Evolutionary conservation across 2,888 invertebrate species (phyloP).

Genomic region (Petrolisthes manimaculis): DNA sequence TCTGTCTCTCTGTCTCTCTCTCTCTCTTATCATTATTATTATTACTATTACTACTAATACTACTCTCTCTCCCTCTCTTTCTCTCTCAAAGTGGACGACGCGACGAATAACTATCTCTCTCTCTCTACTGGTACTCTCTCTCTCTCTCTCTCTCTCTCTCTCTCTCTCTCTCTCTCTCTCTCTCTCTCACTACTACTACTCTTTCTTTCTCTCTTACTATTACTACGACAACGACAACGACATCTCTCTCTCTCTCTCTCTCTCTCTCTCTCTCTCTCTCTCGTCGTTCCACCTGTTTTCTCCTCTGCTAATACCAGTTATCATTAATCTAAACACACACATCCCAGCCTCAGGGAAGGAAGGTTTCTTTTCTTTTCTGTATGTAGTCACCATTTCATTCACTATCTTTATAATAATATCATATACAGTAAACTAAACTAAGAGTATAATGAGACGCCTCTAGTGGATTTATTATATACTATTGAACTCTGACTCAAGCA

Average conservation of each 20-base stretch:
- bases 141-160: not conserved
- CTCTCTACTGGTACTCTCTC: not conserved
- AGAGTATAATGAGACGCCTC: not conserved
- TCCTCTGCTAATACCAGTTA: not conserved
- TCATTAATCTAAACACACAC: not conserved
- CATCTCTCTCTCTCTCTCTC: constrained; percentile 3
- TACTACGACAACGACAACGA: not conserved
- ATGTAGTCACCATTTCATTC: not conserved
- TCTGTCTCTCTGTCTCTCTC: not conserved
- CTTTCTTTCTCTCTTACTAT: not conserved
- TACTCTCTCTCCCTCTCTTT: not conserved
- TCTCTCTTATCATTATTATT: not conserved
- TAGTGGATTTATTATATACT: too few relatives aligned
- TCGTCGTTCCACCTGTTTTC: not conserved
- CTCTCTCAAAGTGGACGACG: not conserved
- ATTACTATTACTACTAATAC: not conserved
- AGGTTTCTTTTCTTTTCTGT: not conserved
- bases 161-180: not conserved
- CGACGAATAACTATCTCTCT: not conserved
- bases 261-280: constrained; percentile 7
- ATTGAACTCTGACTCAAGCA: too few relatives aligned
- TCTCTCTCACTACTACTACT: not conserved
- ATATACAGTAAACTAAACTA: not conserved
- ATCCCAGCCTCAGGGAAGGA: too few relatives aligned
- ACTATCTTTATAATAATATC: not conserved